A percentile compares a stretch with the other conserved stretches of the same genome.
These are phyloP conservation scores for Antheraea pernyi DNA, from an alignment of 1,140 invertebrate species.

Conservation along the genomic window DNA sequence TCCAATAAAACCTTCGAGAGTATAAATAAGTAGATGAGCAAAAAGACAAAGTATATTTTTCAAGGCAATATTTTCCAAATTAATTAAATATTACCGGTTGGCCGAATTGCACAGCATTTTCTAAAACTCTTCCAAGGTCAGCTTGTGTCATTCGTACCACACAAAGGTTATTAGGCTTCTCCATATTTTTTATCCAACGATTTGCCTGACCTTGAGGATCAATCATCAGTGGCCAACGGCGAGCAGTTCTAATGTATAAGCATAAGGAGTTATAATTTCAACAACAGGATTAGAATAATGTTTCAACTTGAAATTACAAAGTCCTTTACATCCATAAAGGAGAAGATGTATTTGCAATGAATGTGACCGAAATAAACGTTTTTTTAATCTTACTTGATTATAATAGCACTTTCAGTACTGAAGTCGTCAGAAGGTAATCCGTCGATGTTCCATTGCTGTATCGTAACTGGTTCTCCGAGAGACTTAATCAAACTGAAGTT, in stretches of 20 bases:
- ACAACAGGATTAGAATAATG: no score
- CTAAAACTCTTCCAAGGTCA: constrained; percentile 92
- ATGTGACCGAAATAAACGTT: background rate
- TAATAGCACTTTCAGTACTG: constrained; percentile 96
- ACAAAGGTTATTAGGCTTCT: constrained; percentile 91
- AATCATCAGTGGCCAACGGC: constrained; percentile 95
- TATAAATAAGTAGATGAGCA: background rate
- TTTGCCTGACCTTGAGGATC: constrained; percentile 97
- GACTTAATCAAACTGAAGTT: constrained; percentile 87
- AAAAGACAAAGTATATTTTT: background rate
- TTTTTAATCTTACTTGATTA: constrained; percentile 83
- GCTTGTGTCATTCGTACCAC: constrained; percentile 89
- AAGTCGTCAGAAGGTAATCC: constrained; percentile 94
- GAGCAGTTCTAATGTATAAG: constrained; percentile 82
- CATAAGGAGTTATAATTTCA: background rate
- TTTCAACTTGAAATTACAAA: no score
- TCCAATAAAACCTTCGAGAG: constrained; percentile 88
- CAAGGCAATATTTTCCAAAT: background rate
- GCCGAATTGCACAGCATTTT: constrained; percentile 96
- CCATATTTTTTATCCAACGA: constrained; percentile 97
- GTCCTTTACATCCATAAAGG: no score
- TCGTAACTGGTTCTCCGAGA: constrained; percentile 92
- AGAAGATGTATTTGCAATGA: no score
- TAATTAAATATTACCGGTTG: constrained; percentile 82
- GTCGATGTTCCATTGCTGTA: constrained; percentile 94